Base-by-base conservation (phyloP, 1,140 invertebrate species). In the Drosophila obscura region DNA sequence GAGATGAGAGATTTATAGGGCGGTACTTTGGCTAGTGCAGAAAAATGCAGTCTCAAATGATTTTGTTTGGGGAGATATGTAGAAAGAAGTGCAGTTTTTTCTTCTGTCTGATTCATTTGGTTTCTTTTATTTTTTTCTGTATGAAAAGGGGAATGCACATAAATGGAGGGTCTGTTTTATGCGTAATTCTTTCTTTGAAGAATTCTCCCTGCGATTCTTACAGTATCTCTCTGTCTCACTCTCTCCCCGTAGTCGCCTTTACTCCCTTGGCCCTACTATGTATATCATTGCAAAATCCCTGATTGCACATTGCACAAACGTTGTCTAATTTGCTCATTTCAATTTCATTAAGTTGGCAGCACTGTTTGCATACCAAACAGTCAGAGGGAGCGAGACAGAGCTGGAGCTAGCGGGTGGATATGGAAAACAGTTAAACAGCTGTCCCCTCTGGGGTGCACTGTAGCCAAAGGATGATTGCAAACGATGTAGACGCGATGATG, bases 291-390 rank as follows among this genome's bases (percentile, higher is more conserved):
- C 49, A 13, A 51, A 46, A 41, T 60, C 63, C 57, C 46, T 46
- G 35, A 48, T 31, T 51, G 64, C 41, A 61, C 64, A 67, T 81
- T 68, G 60, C 15, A 60, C 58, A 87, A 77, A 81, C 69, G 75
- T 71, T 62, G 77, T 66, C 81, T 85, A 85, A 85, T 85, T 87
- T 85, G 82, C 81, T 85, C 81, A 85, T 85, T 85, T 85, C 82
- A 85, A 85, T 85, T 85, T 85, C 81, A 85, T 85, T 85, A 85
- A 82, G 81, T 87, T 85, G 74, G 82, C 83, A 82, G 63, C 74
- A 53, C 78, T 87, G 82, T 87, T 85, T 85, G 81, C 82, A 76
- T 88, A 87, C 68, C 78, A 87, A 87, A 87, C 81, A 85, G 60
- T 62, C 62, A 9, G 49, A 28, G 62, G 43, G 48, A 43, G 31